phyloP scores from a whole-genome alignment of 2,797 vertebrate genomes.

The Arctocebus calabarensis region DNA sequence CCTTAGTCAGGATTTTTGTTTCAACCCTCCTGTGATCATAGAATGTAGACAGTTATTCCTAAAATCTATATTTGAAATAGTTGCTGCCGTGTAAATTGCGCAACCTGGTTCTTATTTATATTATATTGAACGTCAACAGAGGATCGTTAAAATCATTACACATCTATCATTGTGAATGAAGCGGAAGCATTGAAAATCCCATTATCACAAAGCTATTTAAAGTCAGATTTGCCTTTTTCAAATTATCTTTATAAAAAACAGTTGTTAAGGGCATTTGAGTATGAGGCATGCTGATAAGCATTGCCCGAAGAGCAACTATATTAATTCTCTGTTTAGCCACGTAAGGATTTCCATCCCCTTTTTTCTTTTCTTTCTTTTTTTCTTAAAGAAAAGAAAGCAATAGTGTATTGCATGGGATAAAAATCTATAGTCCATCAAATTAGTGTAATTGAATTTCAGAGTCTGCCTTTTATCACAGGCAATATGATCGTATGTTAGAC shows the following conservation, averaged over 20 bases:
- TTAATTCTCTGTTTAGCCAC: constrained; percentile 61
- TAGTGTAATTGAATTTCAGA: constrained; percentile 66
- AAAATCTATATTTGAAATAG: constrained; percentile 37
- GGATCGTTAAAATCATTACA: constrained; percentile 71
- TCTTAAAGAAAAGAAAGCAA: constrained; percentile 58
- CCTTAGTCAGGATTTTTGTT: not conserved
- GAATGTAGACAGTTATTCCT: not conserved
- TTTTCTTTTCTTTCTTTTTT: constrained; percentile 57
- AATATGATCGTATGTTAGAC: constrained; percentile 66
- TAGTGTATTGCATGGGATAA: constrained; percentile 65
- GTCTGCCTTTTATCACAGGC: constrained; percentile 61
- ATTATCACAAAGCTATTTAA: constrained; percentile 70
- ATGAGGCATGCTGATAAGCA: not conserved
- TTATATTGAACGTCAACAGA: constrained; percentile 41
- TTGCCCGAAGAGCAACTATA: constrained; percentile 55
- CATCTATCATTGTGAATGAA: constrained; percentile 68
- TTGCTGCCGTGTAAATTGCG: constrained; percentile 39
- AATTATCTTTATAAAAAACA: constrained; percentile 59
- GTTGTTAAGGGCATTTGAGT: constrained; percentile 51
- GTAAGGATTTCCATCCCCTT: constrained; percentile 37
- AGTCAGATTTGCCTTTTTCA: constrained; percentile 79
- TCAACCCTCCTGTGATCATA: not conserved
- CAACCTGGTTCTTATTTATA: not conserved
- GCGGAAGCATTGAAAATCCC: constrained; percentile 61
- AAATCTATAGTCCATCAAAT: constrained; percentile 77